Evolutionary conservation across 2,797 vertebrate species (phyloP).

Genomic region (Clarias fuscus): DNA sequence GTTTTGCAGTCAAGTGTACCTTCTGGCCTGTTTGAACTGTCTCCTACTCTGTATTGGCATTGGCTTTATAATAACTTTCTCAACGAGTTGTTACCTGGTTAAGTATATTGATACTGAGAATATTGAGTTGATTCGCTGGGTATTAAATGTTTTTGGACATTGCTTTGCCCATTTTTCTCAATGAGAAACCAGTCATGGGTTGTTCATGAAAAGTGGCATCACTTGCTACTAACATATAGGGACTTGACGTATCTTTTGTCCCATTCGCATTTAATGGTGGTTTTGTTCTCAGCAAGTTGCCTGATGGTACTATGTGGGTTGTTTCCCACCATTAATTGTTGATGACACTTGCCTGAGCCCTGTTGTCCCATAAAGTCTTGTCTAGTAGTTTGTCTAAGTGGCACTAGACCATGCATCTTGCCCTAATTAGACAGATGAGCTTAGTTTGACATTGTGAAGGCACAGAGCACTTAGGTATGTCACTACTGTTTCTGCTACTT

Average conservation of each 20-base stretch:
- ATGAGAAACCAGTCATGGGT: not conserved
- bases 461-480: not conserved
- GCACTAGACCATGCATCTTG: not conserved
- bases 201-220: not conserved
- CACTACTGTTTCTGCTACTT: too few species aligned
- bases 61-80: too few species aligned
- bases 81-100: too few species aligned
- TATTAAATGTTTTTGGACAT: too few species aligned
- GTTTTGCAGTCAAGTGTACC: not conserved
- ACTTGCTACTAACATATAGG: not conserved
- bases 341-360: slow-evolving; percentile 24
- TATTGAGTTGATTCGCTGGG: too few species aligned
- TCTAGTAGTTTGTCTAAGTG: not conserved
- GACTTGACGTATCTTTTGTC: not conserved
- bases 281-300: not conserved
- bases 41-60: too few species aligned
- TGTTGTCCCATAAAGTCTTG: not conserved
- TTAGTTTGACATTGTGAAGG: not conserved
- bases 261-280: not conserved
- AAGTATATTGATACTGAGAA: not conserved
- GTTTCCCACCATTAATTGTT: not conserved
- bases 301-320: not conserved
- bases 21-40: not conserved
- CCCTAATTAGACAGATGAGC: not conserved
- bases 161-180: not conserved